phyloP scores from a whole-genome alignment of 2,888 invertebrate species.

The Nycteola revayana region DNA sequence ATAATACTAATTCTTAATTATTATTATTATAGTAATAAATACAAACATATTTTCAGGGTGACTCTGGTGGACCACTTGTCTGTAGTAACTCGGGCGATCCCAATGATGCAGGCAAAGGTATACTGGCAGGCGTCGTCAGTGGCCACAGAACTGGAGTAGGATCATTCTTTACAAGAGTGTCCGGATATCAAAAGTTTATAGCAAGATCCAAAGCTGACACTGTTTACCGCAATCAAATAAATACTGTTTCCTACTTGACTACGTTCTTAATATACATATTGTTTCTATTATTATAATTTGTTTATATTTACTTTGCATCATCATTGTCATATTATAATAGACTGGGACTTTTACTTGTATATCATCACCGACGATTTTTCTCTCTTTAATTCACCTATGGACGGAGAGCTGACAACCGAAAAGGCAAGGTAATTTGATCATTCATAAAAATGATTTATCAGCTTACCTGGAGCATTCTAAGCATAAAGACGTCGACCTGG shows the following conservation, averaged over 20 bases:
- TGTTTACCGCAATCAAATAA: background rate
- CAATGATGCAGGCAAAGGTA: slow-evolving; percentile 33
- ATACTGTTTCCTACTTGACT: background rate
- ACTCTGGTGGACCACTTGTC: slow-evolving; percentile 63
- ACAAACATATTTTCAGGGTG: slow-evolving; percentile 49
- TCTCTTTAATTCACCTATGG: too few relatives aligned
- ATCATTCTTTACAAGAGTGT: slow-evolving; percentile 43
- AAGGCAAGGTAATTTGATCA: too few relatives aligned
- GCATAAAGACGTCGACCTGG: too few relatives aligned
- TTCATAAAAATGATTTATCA: too few relatives aligned
- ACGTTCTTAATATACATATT: slow-evolving; percentile 8
- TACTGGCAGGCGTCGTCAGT: slow-evolving; percentile 45
- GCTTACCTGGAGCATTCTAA: too few relatives aligned
- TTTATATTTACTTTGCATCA: slow-evolving; percentile 6
- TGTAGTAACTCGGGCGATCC: slow-evolving; percentile 45
- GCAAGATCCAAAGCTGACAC: background rate
- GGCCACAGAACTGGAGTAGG: slow-evolving; percentile 12
- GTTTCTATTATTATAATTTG: slow-evolving; percentile 12
- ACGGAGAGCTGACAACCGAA: too few relatives aligned
- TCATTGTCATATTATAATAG: too few relatives aligned
- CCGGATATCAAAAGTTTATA: slow-evolving; percentile 22
- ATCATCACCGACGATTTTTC: too few relatives aligned
- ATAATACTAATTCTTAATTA: too few relatives aligned
- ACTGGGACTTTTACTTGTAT: too few relatives aligned
- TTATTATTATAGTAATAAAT: too few relatives aligned